phyloP scores from a whole-genome alignment of 2,113 vertebrate genomes.

The Rhombomys opimus region DNA sequence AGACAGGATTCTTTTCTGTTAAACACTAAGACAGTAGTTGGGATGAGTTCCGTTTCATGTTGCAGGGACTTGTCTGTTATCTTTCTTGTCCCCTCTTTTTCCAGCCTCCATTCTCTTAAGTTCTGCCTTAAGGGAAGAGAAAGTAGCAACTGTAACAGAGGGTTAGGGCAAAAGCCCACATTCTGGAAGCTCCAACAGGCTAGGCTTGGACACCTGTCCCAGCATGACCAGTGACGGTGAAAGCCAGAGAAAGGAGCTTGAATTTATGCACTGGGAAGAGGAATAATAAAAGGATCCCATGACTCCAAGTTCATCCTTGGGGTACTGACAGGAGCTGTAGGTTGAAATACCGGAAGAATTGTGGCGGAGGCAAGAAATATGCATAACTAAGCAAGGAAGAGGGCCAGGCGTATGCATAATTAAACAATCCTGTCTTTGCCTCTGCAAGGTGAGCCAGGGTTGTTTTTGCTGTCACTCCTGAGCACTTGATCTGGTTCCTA shows the following conservation, averaged over 20 bases:
- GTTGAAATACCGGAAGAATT: neutral
- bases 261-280: neutral
- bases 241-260: neutral
- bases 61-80: neutral
- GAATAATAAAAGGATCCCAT: too few species aligned
- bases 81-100: too few species aligned
- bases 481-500: neutral
- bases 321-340: neutral
- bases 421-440: neutral
- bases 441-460: neutral
- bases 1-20: neutral
- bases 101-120: too few species aligned
- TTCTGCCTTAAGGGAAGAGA: neutral
- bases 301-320: neutral
- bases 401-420: neutral
- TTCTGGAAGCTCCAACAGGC: neutral
- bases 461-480: neutral
- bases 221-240: neutral
- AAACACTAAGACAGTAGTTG: neutral
- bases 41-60: neutral
- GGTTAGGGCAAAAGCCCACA: neutral
- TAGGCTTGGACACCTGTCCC: neutral
- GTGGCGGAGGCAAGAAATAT: neutral
- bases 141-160: neutral
- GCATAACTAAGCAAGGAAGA: neutral